Conservation (phyloP, 1,140 invertebrate genomes). For the Drosophila mojavensis region DNA sequence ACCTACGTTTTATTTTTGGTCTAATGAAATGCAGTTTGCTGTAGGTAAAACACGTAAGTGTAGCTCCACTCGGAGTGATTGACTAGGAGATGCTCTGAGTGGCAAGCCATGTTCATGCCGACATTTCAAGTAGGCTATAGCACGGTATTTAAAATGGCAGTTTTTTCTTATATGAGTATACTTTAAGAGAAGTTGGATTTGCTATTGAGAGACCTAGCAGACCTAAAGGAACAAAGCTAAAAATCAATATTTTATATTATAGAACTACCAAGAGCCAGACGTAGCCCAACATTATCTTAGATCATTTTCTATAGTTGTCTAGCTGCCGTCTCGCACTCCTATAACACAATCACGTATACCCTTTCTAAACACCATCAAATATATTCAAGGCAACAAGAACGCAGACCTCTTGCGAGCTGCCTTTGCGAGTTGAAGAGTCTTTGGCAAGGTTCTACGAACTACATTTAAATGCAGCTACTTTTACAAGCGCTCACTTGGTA, state of each 20-base stretch:
- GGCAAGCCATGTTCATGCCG: background rate
- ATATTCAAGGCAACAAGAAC: background rate
- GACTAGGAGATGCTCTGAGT: background rate
- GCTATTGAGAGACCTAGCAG: no score
- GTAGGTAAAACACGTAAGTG: constrained; percentile 28
- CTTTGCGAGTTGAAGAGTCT: background rate
- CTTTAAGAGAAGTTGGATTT: no score
- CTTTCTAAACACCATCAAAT: background rate
- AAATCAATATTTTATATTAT: no score
- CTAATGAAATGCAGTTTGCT: constrained; percentile 48
- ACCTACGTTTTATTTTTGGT: constrained; percentile 26
- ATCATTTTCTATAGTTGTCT: no score
- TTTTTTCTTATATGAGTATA: no score
- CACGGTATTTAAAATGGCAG: no score
- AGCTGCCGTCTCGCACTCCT: no score
- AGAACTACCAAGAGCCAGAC: no score
- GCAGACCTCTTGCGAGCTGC: background rate
- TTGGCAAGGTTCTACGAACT: constrained; percentile 33
- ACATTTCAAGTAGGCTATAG: no score
- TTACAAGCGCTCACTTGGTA: constrained; percentile 38
- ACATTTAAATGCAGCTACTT: constrained; percentile 8
- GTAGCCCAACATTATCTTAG: no score
- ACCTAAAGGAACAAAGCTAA: no score
- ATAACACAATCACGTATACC: background rate
- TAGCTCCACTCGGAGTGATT: background rate